Evolutionary conservation across 2,797 vertebrate species (phyloP).

Genomic region (Lerista edwardsae): DNA sequence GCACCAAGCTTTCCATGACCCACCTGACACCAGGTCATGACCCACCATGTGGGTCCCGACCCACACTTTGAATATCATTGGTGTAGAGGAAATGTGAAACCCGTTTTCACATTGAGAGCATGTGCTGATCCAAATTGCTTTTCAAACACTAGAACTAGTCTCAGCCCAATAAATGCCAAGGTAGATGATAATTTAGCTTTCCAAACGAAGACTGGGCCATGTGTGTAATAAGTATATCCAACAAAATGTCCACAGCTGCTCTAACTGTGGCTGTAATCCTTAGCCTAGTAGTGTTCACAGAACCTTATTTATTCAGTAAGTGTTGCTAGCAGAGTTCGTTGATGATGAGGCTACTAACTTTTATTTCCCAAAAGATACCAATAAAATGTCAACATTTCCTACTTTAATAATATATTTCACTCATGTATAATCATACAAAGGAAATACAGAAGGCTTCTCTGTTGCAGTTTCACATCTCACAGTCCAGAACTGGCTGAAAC

Average conservation of each 20-base stretch:
- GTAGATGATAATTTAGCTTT: neutral
- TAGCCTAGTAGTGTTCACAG: neutral
- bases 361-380: slow-evolving; percentile 3
- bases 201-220: neutral
- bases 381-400: slow-evolving; percentile 4
- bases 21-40: no score
- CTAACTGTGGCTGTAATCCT: neutral
- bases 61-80: no score
- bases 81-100: neutral
- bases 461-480: neutral
- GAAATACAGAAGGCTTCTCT: neutral
- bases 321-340: neutral
- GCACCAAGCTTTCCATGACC: no score
- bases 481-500: no score
- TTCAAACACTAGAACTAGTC: neutral
- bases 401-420: slow-evolving; percentile 27
- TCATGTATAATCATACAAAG: neutral
- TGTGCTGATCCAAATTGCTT: neutral
- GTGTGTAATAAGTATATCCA: neutral
- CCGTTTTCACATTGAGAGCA: neutral
- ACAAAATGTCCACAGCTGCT: neutral
- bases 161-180: neutral
- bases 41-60: no score
- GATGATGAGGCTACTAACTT: slow-evolving; percentile 10
- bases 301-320: slow-evolving; percentile 3